These are phyloP conservation scores for Barnardius zonarius DNA, from an alignment of 2,113 vertebrate species.

Conservation along the genomic window DNA sequence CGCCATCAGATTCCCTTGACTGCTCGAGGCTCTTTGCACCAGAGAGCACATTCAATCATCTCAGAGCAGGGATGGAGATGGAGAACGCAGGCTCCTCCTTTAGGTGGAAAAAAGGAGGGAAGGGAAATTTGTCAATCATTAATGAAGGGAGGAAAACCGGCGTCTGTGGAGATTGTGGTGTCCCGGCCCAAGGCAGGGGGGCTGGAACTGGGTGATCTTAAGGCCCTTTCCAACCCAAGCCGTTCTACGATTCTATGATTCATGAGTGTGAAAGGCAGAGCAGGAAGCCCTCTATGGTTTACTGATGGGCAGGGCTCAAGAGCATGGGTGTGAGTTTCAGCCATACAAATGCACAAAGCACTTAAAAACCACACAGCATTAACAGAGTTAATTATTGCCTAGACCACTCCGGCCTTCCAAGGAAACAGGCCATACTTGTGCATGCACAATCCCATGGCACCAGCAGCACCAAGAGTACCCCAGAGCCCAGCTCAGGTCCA, in stretches of 20 bases:
- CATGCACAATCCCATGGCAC: too few species aligned
- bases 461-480: rapidly evolving
- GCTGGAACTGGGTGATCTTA: not conserved
- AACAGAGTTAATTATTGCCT: not conserved
- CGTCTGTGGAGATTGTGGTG: not conserved
- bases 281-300: not conserved
- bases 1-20: not conserved
- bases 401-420: not conserved
- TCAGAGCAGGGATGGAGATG: not conserved
- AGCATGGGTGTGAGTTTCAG: not conserved
- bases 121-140: not conserved
- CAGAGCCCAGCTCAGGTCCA: not conserved
- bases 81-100: not conserved
- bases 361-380: not conserved
- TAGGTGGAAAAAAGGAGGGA: not conserved
- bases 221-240: not conserved
- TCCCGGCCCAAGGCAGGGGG: not conserved
- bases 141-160: not conserved
- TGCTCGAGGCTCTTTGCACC: not conserved
- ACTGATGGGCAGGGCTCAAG: rapidly evolving
- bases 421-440: not conserved
- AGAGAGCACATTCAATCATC: not conserved
- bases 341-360: not conserved
- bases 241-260: not conserved
- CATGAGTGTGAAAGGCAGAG: not conserved